phyloP scores from a whole-genome alignment of 1,140 invertebrate genomes.

The Drosophila neocordata region DNA sequence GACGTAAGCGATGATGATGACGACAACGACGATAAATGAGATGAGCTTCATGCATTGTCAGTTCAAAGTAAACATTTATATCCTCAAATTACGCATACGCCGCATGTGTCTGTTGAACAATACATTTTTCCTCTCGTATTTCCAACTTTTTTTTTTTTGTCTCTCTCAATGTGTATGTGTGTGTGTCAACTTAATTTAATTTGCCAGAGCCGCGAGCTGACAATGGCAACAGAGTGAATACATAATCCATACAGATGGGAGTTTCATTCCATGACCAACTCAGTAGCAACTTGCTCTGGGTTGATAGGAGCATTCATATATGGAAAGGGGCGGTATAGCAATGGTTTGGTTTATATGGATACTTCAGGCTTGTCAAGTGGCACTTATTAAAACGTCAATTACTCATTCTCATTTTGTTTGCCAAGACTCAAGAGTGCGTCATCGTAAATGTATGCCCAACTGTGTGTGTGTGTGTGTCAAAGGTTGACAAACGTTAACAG shows the following conservation, averaged over 20 bases:
- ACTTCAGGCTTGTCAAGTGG: constrained; percentile 41
- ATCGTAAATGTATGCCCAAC: not conserved
- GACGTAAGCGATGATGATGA: not conserved
- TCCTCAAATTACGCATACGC: constrained; percentile 50
- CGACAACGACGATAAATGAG: constrained; percentile 1
- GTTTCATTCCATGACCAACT: constrained; percentile 2
- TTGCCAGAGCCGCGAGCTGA: constrained; percentile 34
- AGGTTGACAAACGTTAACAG: constrained; percentile 46
- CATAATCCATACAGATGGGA: constrained; percentile 9
- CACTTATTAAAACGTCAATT: constrained; percentile 74
- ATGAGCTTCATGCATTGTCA: constrained; percentile 33
- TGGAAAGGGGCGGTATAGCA: not conserved
- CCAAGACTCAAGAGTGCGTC: constrained; percentile 29
- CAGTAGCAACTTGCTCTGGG: constrained; percentile 1
- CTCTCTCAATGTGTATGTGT: constrained; percentile 9
- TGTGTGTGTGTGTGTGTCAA: constrained; percentile 17
- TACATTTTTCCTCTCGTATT: constrained; percentile 12
- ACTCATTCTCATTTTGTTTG: constrained; percentile 60
- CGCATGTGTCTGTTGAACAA: constrained; percentile 35
- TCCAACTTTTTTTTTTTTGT: constrained; percentile 16
- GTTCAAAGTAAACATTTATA: constrained; percentile 37
- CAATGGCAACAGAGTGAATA: constrained; percentile 30
- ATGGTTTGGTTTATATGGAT: constrained; percentile 2
- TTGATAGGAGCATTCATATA: not conserved
- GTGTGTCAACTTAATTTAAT: constrained; percentile 53